Percentiles rank a stretch among this genome's conserved stretches.
Conservation (phyloP, 2,888 invertebrate species). For the Mesorhabditis spiculigera region DNA sequence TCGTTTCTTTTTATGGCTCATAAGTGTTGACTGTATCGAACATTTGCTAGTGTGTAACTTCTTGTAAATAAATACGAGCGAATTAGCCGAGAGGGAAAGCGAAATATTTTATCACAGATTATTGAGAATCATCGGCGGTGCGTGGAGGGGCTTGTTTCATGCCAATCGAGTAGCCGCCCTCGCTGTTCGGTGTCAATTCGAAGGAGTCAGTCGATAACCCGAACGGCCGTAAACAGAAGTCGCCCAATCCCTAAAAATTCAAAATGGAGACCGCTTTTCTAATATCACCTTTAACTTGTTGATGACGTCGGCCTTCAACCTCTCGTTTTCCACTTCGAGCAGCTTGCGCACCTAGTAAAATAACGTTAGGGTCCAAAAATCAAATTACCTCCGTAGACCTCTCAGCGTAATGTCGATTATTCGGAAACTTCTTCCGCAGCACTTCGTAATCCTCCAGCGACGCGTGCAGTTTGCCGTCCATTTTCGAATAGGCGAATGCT, state of each 20-base stretch:
- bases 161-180: slow-evolving; percentile 48
- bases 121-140: too few relatives aligned
- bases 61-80: too few relatives aligned
- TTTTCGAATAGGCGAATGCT: slow-evolving; percentile 27
- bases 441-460: slow-evolving; percentile 34
- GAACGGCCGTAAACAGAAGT: slow-evolving; percentile 43
- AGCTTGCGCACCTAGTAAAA: slow-evolving; percentile 21
- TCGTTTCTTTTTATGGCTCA: too few relatives aligned
- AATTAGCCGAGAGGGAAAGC: too few relatives aligned
- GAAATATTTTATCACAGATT: too few relatives aligned
- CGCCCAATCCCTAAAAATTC: slow-evolving; percentile 14
- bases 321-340: slow-evolving; percentile 32
- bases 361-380: not conserved
- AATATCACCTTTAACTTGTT: slow-evolving; percentile 46
- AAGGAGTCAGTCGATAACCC: slow-evolving; percentile 52
- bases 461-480: slow-evolving; percentile 28
- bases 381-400: not conserved
- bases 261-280: slow-evolving; percentile 8
- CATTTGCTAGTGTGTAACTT: too few relatives aligned
- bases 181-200: slow-evolving; percentile 42
- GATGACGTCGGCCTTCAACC: slow-evolving; percentile 46
- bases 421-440: slow-evolving; percentile 18
- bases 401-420: not conserved
- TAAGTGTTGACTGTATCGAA: too few relatives aligned
- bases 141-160: slow-evolving; percentile 32